Percentiles rank a stretch among this genome's conserved stretches.
Evolutionary conservation across 2,113 vertebrate species (phyloP).

Genomic region (Hystrix brachyura): DNA sequence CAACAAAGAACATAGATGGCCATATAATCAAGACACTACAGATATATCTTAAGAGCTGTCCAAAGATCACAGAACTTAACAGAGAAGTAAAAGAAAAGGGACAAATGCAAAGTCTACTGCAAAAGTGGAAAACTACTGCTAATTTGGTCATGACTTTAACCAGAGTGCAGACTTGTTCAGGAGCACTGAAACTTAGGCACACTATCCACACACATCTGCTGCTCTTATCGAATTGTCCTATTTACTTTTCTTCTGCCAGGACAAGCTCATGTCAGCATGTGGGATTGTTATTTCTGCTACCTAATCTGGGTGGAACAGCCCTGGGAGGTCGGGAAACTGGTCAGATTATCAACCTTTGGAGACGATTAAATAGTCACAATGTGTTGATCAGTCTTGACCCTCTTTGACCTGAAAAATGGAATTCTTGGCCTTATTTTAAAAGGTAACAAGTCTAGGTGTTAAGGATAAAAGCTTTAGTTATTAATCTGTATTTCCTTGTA

Average conservation of each 20-base stretch:
- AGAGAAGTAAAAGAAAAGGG: not conserved
- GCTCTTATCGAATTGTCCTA: not conserved
- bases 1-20: not conserved
- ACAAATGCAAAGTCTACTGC: not conserved
- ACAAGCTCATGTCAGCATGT: not conserved
- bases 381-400: not conserved
- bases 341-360: conserved; percentile 47
- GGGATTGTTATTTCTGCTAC: not conserved
- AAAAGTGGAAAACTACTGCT: not conserved
- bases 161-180: not conserved
- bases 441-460: conserved; percentile 48
- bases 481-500: not conserved
- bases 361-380: not conserved
- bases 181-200: not conserved
- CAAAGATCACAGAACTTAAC: not conserved
- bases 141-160: not conserved
- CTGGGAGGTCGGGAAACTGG: not conserved
- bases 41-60: conserved; percentile 27
- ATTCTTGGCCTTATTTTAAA: conserved; percentile 53
- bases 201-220: not conserved
- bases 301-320: conserved; percentile 55
- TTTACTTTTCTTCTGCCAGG: conserved; percentile 44
- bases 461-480: not conserved
- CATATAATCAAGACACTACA: not conserved
- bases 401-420: conserved; percentile 1